A percentile compares a stretch with the other conserved stretches of the same genome.
Conservation (phyloP, 2,888 invertebrate species). For the Pyrrhosoma nymphula region DNA sequence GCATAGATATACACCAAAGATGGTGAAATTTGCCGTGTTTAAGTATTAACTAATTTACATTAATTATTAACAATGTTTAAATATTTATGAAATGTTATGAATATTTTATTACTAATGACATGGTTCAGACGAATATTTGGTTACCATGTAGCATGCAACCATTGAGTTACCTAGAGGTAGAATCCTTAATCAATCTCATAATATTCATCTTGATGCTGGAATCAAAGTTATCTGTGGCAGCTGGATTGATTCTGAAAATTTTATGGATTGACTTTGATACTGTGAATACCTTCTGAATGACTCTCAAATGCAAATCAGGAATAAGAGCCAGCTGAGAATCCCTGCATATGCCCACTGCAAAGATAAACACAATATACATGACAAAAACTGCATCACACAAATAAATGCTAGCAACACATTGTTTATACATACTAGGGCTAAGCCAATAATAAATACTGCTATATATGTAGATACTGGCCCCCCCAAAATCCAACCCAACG, state of each 20-base stretch:
- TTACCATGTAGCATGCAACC: not conserved
- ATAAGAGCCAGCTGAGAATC: not conserved
- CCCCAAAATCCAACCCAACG: no score
- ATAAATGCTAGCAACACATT: no score
- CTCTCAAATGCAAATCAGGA: not conserved
- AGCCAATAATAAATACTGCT: no score
- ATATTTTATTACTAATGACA: no score
- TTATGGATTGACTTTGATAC: conserved; percentile 71
- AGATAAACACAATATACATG: not conserved
- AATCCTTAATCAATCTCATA: conserved; percentile 68
- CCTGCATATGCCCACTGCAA: not conserved
- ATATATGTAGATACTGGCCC: no score
- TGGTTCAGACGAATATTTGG: no score
- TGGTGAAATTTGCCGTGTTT: no score
- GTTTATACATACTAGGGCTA: no score
- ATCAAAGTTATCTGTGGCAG: conserved; percentile 69
- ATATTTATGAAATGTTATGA: no score
- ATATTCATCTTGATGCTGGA: conserved; percentile 69
- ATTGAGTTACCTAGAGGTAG: not conserved
- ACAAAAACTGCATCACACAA: not conserved
- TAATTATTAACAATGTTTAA: no score
- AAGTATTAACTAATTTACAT: no score
- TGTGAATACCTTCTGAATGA: not conserved
- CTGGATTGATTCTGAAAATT: conserved; percentile 68
- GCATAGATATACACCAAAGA: no score